These are phyloP conservation scores for Stenodema calcarata DNA, from an alignment of 2,888 invertebrate genomes.

Conservation along the genomic window DNA sequence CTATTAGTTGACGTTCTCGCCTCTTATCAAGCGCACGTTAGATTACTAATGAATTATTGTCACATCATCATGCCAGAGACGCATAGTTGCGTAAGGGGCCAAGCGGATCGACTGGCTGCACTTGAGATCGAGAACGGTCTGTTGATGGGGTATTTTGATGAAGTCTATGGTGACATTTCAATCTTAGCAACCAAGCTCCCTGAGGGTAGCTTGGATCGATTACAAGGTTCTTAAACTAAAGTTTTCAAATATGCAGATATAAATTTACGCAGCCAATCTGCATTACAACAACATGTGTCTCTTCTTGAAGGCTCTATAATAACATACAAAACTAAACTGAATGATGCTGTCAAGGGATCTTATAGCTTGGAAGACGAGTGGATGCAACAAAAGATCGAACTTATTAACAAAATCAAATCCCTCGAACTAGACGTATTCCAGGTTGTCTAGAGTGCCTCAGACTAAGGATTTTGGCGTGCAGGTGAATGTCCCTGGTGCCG, in stretches of 20 bases:
- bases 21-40: too few relatives aligned
- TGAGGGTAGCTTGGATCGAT: neutral
- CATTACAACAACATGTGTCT: neutral
- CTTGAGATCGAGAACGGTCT: neutral
- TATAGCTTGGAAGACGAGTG: neutral
- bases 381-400: neutral
- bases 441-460: too few relatives aligned
- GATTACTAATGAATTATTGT: too few relatives aligned
- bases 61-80: neutral
- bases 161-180: neutral
- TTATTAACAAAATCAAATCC: neutral
- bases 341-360: neutral
- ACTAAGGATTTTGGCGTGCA: too few relatives aligned
- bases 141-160: neutral
- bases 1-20: too few relatives aligned
- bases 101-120: neutral
- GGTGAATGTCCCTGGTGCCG: too few relatives aligned
- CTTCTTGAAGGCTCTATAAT: neutral
- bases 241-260: neutral
- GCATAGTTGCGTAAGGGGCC: neutral
- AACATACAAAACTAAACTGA: neutral
- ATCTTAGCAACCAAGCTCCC: neutral
- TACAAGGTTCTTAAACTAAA: neutral
- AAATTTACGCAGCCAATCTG: neutral
- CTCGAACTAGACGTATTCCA: neutral